Evolutionary conservation across 2,797 vertebrate genomes (phyloP), one percentile per base, ranked within the genome.

Genomic region (Halcyon chelicuti): DNA sequence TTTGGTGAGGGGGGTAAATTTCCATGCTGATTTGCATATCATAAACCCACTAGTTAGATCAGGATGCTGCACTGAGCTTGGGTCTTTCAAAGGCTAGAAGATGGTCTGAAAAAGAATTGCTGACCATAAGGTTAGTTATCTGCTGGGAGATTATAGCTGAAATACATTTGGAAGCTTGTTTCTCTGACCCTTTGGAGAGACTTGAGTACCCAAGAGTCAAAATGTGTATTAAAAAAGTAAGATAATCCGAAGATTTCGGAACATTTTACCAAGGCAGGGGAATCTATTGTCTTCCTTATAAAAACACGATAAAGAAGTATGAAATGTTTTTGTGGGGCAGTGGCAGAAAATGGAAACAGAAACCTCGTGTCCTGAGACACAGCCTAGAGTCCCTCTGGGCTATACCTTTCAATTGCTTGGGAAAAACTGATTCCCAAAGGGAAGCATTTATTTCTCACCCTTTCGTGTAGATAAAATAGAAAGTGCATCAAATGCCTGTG

Each of bases 341-440:
- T 60, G 33, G 58, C 70, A 78, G n/a, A 65, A 80, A 78, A 61
- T 78, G 72, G 72, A 57, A 90, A 60, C 60, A 79, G 66, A 91
- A 93, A 77, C n/a, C 25, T 46, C 40, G 37, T 83, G 57, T 91
- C 63, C 63, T 71, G 52, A 91, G 75, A 81, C 40, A 79, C 14
- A 71, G 63, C 35, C 37, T 60, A 11, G 29, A 54, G 55, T 91
- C 77, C 23, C 28, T 67, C 33, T 86, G 62, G 58, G 17, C 58
- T 74, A 5, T 44, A 61, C 77, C 54, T 78, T 89, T 89, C 63
- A 54, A 4, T 93, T 93, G 82, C 72, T 71, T 79, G 61, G 57
- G 74, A 71, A 87, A 92, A 93, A 77, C n/a, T 35, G 33, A n/a
- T 91, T 74, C 87, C 61, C 72, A 78, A 75, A 68, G 75, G 51